These are phyloP conservation scores for Sphecodes monilicornis DNA, from an alignment of 2,888 invertebrate species.

Conservation along the genomic window DNA sequence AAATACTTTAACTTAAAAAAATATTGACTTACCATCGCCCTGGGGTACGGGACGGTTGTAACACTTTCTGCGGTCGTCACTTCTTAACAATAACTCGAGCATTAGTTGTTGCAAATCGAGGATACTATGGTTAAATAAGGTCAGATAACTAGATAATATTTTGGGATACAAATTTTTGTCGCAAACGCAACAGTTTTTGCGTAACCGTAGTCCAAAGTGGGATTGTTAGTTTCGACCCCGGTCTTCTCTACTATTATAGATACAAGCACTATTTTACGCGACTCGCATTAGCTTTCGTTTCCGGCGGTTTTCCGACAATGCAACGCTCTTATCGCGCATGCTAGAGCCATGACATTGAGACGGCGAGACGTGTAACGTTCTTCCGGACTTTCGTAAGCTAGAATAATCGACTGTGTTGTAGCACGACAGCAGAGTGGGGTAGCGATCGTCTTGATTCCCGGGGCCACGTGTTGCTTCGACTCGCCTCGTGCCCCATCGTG, in stretches of 20 bases:
- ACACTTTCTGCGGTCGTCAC: no score
- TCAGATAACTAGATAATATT: no score
- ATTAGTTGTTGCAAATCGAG: no score
- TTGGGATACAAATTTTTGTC: no score
- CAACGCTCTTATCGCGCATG: conserved; percentile 21
- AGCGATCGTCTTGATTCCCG: conserved; percentile 38
- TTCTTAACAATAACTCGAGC: no score
- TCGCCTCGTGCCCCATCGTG: conserved; percentile 50
- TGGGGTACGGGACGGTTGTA: no score
- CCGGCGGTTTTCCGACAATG: neutral
- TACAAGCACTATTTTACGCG: neutral
- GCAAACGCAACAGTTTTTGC: no score
- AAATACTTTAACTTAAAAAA: no score
- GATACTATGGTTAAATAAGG: no score
- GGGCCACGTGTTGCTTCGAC: conserved; percentile 72
- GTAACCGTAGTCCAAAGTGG: no score
- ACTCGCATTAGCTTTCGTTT: neutral
- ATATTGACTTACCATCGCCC: no score
- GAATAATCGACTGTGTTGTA: conserved; percentile 46
- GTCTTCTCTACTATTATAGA: neutral
- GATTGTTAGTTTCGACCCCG: no score
- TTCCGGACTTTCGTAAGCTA: conserved; percentile 44
- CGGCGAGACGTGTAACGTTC: conserved; percentile 35
- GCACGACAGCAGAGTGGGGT: conserved; percentile 12
- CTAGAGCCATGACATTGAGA: conserved; percentile 65